Evolutionary conservation across 2,888 invertebrate species (phyloP), one percentile per base, ranked within the genome.

Genomic region (Hirtodrosophila confusa): DNA sequence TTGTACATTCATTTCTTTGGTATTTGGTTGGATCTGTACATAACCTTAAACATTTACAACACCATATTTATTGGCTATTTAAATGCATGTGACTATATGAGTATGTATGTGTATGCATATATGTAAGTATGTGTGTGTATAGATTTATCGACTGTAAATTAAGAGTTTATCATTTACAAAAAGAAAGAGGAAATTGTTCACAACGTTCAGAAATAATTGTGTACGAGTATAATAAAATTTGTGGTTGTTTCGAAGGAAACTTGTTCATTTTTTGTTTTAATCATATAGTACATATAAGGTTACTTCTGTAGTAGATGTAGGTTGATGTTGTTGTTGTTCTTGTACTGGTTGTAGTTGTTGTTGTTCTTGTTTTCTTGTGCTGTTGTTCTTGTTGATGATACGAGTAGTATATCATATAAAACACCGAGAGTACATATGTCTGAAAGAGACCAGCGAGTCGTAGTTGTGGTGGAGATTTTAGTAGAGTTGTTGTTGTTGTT

Each of bases 391-490:
- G 60, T 60, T 61, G 61, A 56, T 71, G 66, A 78, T 75, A 66
- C 72, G 53, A 74, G 69, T 63, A 48, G 50, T 63, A 51, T 70
- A 75, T 61, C 75, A 73, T 83, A 83, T 65, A 68, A 69, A 83
- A 76, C 86, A 86, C 84, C 84, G 84, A 82, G 77, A 82, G 77
- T 76, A 80, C 86, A 75, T 62, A 68, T 86, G 86, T 82, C 84
- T 82, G 69, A 73, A 58, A 82, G 65, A 68, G 53, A 80, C 78
- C 80, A 80, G 75, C 80, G 78, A 85, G 82, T 75, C 85, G 80
- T 64, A 45, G 27, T 27, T 65, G 31, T 64, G 41, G 78, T 75
- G 78, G 51, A 75, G 75, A 75, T 60, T 73, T 48, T 27, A 0
- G 68, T 63, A 58, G 75, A 68, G 75, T 68, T 60, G 75, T 58